Percentiles rank a stretch among this genome's conserved stretches.
These are phyloP conservation scores for Macaca nemestrina DNA, from an alignment of 2,113 vertebrate genomes.

Conservation along the genomic window DNA sequence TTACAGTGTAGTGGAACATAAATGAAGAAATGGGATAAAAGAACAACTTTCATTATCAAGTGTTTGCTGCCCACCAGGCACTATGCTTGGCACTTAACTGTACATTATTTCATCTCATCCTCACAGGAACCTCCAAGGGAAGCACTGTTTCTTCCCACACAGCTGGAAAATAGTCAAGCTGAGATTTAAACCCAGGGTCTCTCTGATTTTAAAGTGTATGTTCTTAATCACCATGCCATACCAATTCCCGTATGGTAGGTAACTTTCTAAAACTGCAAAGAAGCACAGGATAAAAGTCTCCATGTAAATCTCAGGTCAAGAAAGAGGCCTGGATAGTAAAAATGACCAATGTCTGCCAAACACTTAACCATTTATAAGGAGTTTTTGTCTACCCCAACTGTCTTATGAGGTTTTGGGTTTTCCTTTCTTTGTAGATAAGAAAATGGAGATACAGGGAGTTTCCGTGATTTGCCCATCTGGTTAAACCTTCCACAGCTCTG, in stretches of 20 bases:
- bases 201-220: neutral
- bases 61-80: neutral
- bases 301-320: neutral
- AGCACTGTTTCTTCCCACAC: neutral
- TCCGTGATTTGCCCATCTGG: neutral
- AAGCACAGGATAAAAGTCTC: neutral
- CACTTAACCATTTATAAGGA: neutral
- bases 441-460: neutral
- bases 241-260: neutral
- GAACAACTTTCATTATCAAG: neutral
- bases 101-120: neutral
- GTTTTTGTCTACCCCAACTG: neutral
- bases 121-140: neutral
- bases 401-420: neutral
- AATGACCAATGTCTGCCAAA: neutral
- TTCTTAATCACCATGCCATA: neutral
- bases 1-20: neutral
- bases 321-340: neutral
- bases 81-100: neutral
- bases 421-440: neutral
- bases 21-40: neutral
- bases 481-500: neutral
- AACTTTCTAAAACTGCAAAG: constrained; percentile 23
- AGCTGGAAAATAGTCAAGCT: neutral
- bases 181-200: neutral